These are phyloP conservation scores for Aphidius ervi DNA, from an alignment of 1,140 invertebrate genomes.

Conservation along the genomic window DNA sequence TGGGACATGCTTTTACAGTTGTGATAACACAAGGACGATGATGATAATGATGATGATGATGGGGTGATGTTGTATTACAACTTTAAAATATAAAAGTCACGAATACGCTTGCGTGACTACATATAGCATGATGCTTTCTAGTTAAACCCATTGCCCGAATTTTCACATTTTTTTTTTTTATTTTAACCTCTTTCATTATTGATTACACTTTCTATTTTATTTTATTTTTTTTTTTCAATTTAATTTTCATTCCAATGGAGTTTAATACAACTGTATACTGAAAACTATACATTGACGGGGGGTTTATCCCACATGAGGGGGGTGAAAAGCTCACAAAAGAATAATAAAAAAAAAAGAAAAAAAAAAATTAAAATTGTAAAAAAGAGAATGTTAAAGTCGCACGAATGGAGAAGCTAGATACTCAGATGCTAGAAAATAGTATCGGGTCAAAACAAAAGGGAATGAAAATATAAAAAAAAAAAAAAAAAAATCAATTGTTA, in stretches of 20 bases:
- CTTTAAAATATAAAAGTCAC: background rate
- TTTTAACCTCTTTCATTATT: background rate
- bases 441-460: background rate
- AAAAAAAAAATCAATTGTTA: background rate
- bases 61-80: background rate
- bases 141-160: background rate
- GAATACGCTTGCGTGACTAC: background rate
- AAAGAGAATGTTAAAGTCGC: background rate
- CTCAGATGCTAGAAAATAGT: too few species aligned
- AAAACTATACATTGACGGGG: background rate
- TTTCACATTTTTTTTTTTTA: background rate
- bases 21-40: background rate
- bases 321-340: background rate
- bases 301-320: too few species aligned
- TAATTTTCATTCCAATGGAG: constrained; percentile 1
- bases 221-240: background rate
- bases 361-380: background rate
- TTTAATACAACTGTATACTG: background rate
- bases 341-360: background rate
- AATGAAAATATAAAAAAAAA: background rate
- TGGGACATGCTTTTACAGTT: constrained; percentile 12
- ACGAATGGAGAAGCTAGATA: too few species aligned
- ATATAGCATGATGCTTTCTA: background rate
- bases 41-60: background rate
- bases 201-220: background rate